These are phyloP conservation scores for Eugnorisma glareosa DNA, from an alignment of 2,888 invertebrate species.

Conservation along the genomic window DNA sequence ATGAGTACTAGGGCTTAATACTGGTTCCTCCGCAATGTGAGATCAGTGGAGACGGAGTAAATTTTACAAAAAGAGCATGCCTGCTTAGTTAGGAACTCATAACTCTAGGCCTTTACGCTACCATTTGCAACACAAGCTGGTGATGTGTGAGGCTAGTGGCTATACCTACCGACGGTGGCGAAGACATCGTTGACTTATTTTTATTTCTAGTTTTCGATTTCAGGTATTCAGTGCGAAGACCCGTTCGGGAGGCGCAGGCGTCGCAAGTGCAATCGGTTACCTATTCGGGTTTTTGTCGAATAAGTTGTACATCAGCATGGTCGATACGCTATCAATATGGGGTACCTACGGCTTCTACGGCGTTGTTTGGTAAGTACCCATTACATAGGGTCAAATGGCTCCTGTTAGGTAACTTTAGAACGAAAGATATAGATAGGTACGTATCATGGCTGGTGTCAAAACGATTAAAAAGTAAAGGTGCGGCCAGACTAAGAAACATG, in stretches of 20 bases:
- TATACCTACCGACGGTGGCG: no score
- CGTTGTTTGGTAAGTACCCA: conserved; percentile 83
- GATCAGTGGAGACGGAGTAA: neutral
- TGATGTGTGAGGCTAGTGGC: neutral
- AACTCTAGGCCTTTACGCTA: neutral
- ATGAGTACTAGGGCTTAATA: neutral
- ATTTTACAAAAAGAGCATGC: neutral
- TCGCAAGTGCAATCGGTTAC: conserved; percentile 94
- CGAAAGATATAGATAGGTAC: no score
- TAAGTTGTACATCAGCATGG: conserved; percentile 93
- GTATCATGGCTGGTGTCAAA: neutral
- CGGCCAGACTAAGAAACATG: neutral
- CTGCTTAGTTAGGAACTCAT: neutral
- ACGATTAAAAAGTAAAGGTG: neutral
- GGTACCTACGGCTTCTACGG: conserved; percentile 94
- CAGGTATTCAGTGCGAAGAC: conserved; percentile 92
- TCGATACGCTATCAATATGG: conserved; percentile 91
- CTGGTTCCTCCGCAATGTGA: neutral
- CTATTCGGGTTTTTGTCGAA: conserved; percentile 94
- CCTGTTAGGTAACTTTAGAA: neutral
- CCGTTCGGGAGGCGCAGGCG: conserved; percentile 93
- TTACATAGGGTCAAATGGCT: no score
- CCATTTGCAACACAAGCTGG: neutral
- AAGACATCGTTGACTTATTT: neutral
- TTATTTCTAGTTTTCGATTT: conserved; percentile 3